Evolutionary conservation across 2,113 vertebrate species (phyloP), one percentile per base, ranked within the genome.

Genomic region (Sprattus sprattus): DNA sequence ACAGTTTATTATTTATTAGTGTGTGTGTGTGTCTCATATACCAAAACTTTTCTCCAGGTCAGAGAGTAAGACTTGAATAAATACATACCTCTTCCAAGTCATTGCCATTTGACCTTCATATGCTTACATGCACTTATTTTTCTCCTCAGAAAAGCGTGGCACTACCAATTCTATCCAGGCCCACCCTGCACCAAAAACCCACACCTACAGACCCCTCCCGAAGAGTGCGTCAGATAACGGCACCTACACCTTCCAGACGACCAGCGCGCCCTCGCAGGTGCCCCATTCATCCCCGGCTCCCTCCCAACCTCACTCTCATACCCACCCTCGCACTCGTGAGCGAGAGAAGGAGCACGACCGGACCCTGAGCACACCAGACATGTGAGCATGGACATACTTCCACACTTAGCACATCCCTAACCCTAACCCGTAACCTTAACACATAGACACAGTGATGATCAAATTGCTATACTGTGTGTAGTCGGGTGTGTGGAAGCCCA

Each of bases 221-320:
- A 97, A 97, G 93, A 96, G 95, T 0, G 92, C 94, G 89, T 97
- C 96, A 0, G 96, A 97, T 89, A 96, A 95, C 1, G 83, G 96
- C 90, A 93, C 92, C 0, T 92, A 95, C 45, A 89, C 90, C 87
- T 95, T 96, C 86, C 95, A 94, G 91, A 89, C 92, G 3, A 90
- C 93, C 0, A 84, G 45, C 81, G 44, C 85, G 52, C 81, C 81
- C 18, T 91, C 95, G 1, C 94, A 95, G 18, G 18, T 81, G 9
- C 50, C 86, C 75, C 94, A 93, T 90, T 10, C 94, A 92, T 54
- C 88, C 80, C 4, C 95, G 92, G 75, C 82, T 9, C 85, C 95
- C 71, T 93, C 94, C 60, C 0, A 90, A 92, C 67, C 90, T 94
- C 18, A 93, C 94, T 80, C 92, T 92, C 22, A 39, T 46, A 78